Base-by-base conservation (phyloP, 2,797 vertebrate genomes). In the Nannoperca obscura region DNA sequence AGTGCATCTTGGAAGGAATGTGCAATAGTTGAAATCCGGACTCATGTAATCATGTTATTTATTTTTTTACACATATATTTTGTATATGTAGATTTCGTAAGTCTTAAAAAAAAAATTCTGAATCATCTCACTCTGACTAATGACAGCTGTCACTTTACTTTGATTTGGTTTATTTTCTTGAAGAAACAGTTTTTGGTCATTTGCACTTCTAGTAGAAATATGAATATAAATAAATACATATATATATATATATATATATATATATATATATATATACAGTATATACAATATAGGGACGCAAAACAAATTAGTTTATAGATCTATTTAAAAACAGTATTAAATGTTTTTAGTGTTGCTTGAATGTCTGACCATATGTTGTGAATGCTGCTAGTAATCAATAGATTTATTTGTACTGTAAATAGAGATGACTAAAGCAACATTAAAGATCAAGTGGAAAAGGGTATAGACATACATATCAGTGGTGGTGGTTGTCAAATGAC, bases 51-150 rank as follows among this genome's bases (percentile, higher is more conserved):
- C 91, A 94, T 90, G 86, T 95, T 94, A 92, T 94, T 95, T 95
- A 95, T 95, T 95, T 96, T 95, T 95, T 93, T 95, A 95, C 90
- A 91, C 92, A 92, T 92, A 93, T 95, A 94, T 94, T 94, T 94
- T 94, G 83, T 95, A 92, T 94, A 93, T 91, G 89, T 91, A 89
- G 92, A 91, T 88, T 93, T 93, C 85, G 88, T 90, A 92, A 82
- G 84, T 92, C 86, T 80, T 82, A 8, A 36, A 57, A n/a, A 22
- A 80, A 82, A 82, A 80, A 67, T 85, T 82, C 71, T 85, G 85
- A 86, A 87, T 88, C 91, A 93, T 92, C 81, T 88, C 91, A 92
- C 79, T 86, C 87, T 92, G 90, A 92, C 89, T 87, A 87, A 90
- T 81, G 80, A 91, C 86, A 89, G 84, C 78, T 88, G 88, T 92